Base-by-base conservation (phyloP, 2,888 invertebrate species). In the Ganaspis brasiliensis region DNA sequence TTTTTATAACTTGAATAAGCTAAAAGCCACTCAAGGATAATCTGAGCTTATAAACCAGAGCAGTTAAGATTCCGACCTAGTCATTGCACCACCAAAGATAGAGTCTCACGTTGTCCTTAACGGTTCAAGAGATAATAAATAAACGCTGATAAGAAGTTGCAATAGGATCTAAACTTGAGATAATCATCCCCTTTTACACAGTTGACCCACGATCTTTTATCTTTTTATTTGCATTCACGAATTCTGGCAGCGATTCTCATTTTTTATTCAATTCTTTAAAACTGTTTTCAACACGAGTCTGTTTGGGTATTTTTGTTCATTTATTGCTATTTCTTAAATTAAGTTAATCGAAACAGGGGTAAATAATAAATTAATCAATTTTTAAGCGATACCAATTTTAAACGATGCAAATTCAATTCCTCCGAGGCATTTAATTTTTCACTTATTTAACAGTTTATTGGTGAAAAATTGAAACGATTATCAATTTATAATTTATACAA, bases 81-180 rank as follows among this genome's bases (percentile, higher is more conserved):
- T 21, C 21, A 35, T 61, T 61, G 21, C 61, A 37, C 14, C 19
- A 37, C 37, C 61, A 37, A 61, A 37, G 37, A 21, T 35, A 37
- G 19, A 40, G 21, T 37, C 63, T 63, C 2, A 63, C 21, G 8
- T 21, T 12, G n/a, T n/a, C 63, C 40, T 21, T 40, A 21, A 63
- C 63, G 21, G 19, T 63, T 63, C 37, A 37, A 63, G 21, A 40
- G 21, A 63, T 63, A 40, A 63, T 40, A 19, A 40, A 24, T 63
- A 40, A 40, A 63, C 0, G 19, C 63, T 21, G 63, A 63, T 63
- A 63, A 63, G 63, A 40, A 63, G 40, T 21, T 63, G 61, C 19
- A 40, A 63, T 63, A 21, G 14, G 40, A 37, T 16, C 37, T 37
- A 3, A 12, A 35, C 5, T 61, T 61, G 6, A 37, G 61, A 61